Conservation (phyloP, 2,113 vertebrate genomes). For the Pterocles orientalis region DNA sequence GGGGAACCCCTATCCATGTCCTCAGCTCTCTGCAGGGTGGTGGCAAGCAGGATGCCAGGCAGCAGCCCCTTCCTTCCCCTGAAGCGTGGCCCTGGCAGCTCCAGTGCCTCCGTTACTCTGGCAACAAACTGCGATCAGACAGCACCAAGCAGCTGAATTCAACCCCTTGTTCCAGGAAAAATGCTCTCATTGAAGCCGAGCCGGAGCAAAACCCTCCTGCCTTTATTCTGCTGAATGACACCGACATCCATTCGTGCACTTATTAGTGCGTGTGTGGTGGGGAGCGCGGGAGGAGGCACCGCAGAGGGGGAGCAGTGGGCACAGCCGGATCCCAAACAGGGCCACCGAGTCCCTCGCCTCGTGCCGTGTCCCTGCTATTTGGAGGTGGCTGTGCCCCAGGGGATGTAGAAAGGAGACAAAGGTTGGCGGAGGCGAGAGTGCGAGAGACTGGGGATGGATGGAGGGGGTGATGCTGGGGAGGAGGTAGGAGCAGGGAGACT, state of each 20-base stretch:
- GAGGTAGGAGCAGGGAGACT: neutral
- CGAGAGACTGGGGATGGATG: neutral
- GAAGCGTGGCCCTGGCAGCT: constrained; percentile 38
- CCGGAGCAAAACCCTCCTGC: constrained; percentile 40
- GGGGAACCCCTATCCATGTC: rapidly evolving
- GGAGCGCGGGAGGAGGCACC: neutral
- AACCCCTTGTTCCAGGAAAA: constrained; percentile 76
- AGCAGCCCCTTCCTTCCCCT: constrained; percentile 18
- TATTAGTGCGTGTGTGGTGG: neutral
- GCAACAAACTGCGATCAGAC: constrained; percentile 67
- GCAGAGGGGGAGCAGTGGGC: neutral
- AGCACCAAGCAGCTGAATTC: constrained; percentile 75
- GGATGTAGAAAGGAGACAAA: neutral
- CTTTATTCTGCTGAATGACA: constrained; percentile 40
- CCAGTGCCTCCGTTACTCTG: constrained; percentile 67
- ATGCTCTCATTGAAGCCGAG: constrained; percentile 74
- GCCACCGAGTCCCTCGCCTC: rapidly evolving
- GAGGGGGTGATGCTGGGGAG: neutral
- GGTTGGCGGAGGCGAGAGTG: neutral
- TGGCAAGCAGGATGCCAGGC: neutral
- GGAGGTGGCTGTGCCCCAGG: neutral
- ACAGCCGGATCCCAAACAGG: neutral
- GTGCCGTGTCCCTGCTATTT: rapidly evolving
- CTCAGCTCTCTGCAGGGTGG: neutral
- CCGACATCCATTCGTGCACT: neutral